Percentiles rank a stretch among this genome's conserved stretches.
These are phyloP conservation scores for Ceraclea dissimilis DNA, from an alignment of 2,888 invertebrate genomes.

Conservation along the genomic window DNA sequence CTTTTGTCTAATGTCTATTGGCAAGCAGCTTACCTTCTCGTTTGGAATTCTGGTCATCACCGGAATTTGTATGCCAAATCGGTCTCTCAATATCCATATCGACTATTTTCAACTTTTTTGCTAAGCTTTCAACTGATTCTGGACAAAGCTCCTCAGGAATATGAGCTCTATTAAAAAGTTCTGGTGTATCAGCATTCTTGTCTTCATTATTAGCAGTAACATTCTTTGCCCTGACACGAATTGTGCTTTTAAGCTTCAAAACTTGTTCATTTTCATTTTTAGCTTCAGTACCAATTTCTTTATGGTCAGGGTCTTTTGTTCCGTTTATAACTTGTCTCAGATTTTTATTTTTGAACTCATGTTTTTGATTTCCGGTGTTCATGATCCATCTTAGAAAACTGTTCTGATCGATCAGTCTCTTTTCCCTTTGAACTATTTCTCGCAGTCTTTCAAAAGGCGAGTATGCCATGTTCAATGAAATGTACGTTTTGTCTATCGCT, in stretches of 20 bases:
- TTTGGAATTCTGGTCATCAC: slow-evolving; percentile 17
- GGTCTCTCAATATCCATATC: slow-evolving; percentile 13
- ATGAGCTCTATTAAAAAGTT: neutral
- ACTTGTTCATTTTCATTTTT: neutral
- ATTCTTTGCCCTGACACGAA: no score
- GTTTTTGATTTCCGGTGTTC: no score
- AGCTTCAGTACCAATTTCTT: neutral
- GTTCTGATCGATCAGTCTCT: neutral
- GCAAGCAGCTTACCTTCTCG: slow-evolving; percentile 19
- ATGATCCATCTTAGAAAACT: no score
- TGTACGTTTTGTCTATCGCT: neutral
- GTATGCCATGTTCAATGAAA: neutral
- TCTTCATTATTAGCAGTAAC: no score
- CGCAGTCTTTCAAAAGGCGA: neutral
- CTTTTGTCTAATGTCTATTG: no score
- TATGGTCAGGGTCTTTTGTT: neutral
- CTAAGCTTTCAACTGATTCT: slow-evolving; percentile 4
- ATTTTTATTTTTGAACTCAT: no score
- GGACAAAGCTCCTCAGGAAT: neutral
- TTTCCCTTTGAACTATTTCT: no score
- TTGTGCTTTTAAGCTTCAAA: no score
- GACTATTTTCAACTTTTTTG: slow-evolving; percentile 1
- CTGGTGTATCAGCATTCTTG: neutral
- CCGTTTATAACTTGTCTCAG: neutral
- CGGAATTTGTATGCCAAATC: slow-evolving; percentile 18